These are phyloP conservation scores for Lutjanus erythropterus DNA, from an alignment of 2,113 vertebrate species.

Conservation along the genomic window DNA sequence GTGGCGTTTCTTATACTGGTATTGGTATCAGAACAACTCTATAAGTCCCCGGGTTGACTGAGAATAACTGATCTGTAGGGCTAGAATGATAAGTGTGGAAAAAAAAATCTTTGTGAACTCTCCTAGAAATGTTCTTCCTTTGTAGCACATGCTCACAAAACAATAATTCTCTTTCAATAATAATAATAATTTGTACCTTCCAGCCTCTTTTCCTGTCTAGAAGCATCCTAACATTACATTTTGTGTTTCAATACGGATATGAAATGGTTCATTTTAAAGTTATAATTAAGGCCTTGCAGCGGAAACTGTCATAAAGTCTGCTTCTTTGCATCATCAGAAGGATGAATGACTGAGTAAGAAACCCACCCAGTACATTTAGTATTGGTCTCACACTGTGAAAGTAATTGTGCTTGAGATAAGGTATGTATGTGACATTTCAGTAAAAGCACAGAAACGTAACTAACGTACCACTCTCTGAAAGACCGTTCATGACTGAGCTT, in stretches of 20 bases:
- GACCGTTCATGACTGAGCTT: conserved; percentile 27
- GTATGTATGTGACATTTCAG: conserved; percentile 84
- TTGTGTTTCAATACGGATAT: conserved; percentile 44
- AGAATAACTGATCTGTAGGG: neutral
- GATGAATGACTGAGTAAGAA: conserved; percentile 60
- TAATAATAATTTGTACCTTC: conserved; percentile 47
- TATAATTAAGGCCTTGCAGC: conserved; percentile 60
- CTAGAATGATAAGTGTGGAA: neutral
- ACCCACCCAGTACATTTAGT: conserved; percentile 72
- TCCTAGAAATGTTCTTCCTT: conserved; percentile 3
- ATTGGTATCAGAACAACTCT: no score
- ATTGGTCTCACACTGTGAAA: conserved; percentile 68
- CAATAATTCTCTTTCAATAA: conserved; percentile 16
- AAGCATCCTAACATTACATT: conserved; percentile 55
- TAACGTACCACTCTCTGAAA: conserved; percentile 42
- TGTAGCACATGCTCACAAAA: neutral
- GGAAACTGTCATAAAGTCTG: conserved; percentile 52
- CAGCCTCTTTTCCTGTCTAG: conserved; percentile 46
- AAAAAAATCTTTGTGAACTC: neutral
- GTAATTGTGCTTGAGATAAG: conserved; percentile 78
- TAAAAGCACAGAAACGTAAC: conserved; percentile 79
- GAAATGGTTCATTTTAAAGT: conserved; percentile 58
- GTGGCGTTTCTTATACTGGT: no score
- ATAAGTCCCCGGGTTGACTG: neutral
- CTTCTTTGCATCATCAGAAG: conserved; percentile 67